Percentiles rank a stretch among this genome's conserved stretches.
Conservation (phyloP, 2,888 invertebrate genomes). For the Drosophila mayaguana region DNA sequence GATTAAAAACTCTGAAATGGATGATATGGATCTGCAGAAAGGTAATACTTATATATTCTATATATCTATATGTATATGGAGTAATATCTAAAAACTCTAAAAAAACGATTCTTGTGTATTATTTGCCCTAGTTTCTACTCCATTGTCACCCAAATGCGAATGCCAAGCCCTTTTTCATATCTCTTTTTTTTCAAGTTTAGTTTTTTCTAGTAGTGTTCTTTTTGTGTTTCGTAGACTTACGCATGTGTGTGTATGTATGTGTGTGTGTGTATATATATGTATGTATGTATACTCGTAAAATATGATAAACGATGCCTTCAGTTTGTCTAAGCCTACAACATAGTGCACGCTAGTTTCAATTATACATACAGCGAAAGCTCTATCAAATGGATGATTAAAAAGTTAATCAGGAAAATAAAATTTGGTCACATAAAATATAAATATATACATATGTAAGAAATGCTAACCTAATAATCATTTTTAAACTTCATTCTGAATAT, state of each 20-base stretch:
- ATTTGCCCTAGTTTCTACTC: slow-evolving; percentile 58
- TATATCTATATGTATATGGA: neutral
- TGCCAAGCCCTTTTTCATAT: slow-evolving; percentile 68
- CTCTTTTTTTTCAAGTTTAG: slow-evolving; percentile 26
- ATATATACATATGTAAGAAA: neutral
- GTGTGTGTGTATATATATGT: neutral
- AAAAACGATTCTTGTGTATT: slow-evolving; percentile 35
- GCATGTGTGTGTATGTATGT: slow-evolving; percentile 42
- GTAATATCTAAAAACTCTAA: neutral
- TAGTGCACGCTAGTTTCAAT: slow-evolving; percentile 44
- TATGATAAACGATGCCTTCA: slow-evolving; percentile 72
- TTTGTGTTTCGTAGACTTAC: slow-evolving; percentile 34
- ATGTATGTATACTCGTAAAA: slow-evolving; percentile 19
- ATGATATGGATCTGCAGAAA: slow-evolving; percentile 86
- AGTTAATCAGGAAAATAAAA: neutral
- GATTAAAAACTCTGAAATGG: slow-evolving; percentile 94
- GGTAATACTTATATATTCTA: slow-evolving; percentile 63
- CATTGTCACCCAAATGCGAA: slow-evolving; percentile 52
- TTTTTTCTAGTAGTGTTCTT: slow-evolving; percentile 26
- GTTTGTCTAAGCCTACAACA: slow-evolving; percentile 26
- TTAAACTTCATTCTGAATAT: no score
- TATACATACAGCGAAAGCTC: slow-evolving; percentile 24
- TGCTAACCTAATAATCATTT: no score
- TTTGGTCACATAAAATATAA: neutral
- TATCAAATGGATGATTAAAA: neutral